Evolutionary conservation across 2,888 invertebrate species (phyloP).

Genomic region (Apodemia hepburni): DNA sequence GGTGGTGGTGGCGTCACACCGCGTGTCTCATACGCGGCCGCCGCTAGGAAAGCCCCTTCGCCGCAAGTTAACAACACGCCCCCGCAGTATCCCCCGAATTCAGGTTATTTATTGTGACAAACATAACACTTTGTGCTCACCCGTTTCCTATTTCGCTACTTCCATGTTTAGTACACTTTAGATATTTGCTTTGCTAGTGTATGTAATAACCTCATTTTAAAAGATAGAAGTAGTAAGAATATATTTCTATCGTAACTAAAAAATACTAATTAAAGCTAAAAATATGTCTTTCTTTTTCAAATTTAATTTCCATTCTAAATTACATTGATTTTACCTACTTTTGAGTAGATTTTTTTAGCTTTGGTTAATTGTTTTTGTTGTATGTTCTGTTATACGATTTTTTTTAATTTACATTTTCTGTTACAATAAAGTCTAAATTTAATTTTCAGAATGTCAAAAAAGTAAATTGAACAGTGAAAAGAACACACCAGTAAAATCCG

Average conservation of each 20-base stretch:
- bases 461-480: conserved; percentile 54
- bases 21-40: conserved; percentile 69
- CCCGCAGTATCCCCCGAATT: conserved; percentile 54
- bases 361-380: not conserved
- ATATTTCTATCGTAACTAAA: conserved; percentile 2
- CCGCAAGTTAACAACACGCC: conserved; percentile 57
- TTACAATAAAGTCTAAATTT: not conserved
- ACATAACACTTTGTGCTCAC: conserved; percentile 15
- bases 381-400: not conserved
- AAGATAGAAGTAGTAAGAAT: not conserved
- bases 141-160: conserved; percentile 5
- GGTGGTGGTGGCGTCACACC: conserved; percentile 51
- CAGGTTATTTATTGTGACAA: conserved; percentile 44
- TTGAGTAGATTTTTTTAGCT: not conserved
- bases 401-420: not conserved
- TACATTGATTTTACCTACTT: not conserved
- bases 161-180: conserved; percentile 7
- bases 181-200: conserved; percentile 14
- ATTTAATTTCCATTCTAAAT: not conserved
- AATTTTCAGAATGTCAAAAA: conserved; percentile 58
- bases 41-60: conserved; percentile 63
- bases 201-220: conserved; percentile 5
- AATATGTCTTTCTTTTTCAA: not conserved
- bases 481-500: conserved; percentile 48
- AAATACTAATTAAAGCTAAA: not conserved